Evolutionary conservation across 2,797 vertebrate species (phyloP), one percentile per base, ranked within the genome.

Genomic region (Chanos chanos): DNA sequence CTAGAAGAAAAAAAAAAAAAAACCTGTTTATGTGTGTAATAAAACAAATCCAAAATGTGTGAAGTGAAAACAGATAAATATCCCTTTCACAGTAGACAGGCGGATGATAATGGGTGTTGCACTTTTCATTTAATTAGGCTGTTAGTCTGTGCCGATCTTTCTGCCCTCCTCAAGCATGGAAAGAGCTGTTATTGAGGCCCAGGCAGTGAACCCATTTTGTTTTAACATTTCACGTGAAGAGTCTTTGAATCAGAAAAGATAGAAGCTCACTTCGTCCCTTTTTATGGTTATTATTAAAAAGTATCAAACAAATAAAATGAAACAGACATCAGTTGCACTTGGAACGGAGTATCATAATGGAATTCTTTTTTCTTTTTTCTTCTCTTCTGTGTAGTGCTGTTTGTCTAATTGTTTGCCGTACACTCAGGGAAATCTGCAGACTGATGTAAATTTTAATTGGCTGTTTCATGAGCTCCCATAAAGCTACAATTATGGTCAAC

Each of bases 301-400:
- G 33, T n/a, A n/a, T n/a, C n/a, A n/a, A n/a, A n/a, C n/a, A n/a
- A n/a, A n/a, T n/a, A n/a, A 19, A 24, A 15, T 3, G 48, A 15
- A 63, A 50, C 31, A 39, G 8, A 30, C 50, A 64, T 75, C 72
- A 76, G n/a, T 55, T 69, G 64, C 64, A 66, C 2, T 28, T 65
- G 64, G 68, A 64, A 66, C 66, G 62, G 54, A 28, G 43, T n/a
- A n/a, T n/a, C n/a, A n/a, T 68, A 55, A 75, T 70, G 55, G 49
- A 59, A 58, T 62, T 47, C 50, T 47, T 58, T 57, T 41, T 45
- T 60, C 30, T 40, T 51, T 49, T 66, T 21, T 76, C n/a, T n/a
- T n/a, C n/a, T 67, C 51, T 24, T 39, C 1, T 36, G 58, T 56
- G 8, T 55, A 49, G 12, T 3, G 4, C 24, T 36, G 37, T 44